phyloP scores from a whole-genome alignment of 2,113 vertebrate genomes.

The Labrus mixtus region DNA sequence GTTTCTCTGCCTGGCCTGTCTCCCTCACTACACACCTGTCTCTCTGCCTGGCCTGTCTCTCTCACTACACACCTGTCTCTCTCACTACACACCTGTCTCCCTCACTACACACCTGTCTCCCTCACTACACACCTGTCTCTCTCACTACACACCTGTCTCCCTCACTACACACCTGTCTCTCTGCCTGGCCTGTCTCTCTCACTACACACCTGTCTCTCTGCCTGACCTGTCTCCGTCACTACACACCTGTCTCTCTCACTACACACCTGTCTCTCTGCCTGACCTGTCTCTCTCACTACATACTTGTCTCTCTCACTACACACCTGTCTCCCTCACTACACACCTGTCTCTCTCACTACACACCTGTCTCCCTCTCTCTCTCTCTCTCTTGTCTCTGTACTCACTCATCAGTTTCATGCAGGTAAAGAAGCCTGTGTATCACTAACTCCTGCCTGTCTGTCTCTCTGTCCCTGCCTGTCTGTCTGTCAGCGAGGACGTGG shows the following conservation, averaged over 20 bases:
- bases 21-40: not conserved
- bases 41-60: not conserved
- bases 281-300: not conserved
- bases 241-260: too few species aligned
- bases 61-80: too few species aligned
- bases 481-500: conserved; percentile 92
- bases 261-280: not conserved
- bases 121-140: too few species aligned
- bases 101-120: not conserved
- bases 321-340: not conserved
- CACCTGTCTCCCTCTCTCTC: not conserved
- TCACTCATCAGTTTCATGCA: too few species aligned
- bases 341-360: not conserved
- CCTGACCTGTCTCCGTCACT: not conserved
- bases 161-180: too few species aligned
- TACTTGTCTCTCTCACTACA: too few species aligned
- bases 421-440: too few species aligned
- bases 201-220: not conserved
- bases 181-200: not conserved
- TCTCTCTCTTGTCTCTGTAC: not conserved
- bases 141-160: too few species aligned
- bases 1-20: not conserved
- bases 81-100: not conserved
- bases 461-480: not conserved
- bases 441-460: too few species aligned